A percentile compares a stretch with the other conserved stretches of the same genome.
Conservation (phyloP, 2,888 invertebrate species). For the Zygothrica quintamaculata region DNA sequence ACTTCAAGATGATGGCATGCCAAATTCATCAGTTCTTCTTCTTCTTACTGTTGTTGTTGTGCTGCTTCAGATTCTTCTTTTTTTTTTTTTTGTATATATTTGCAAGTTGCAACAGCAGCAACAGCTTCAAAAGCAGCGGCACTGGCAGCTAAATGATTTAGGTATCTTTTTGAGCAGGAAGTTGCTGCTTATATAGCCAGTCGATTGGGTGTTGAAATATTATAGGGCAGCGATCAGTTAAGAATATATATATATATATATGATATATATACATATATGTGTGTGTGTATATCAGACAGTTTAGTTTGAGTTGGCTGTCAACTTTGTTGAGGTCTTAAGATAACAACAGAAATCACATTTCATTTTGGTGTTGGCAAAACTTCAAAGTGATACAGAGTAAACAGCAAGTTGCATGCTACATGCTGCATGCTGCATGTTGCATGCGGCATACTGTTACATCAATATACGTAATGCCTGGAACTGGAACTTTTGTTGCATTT, state of each 20-base stretch:
- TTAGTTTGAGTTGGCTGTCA: too few relatives aligned
- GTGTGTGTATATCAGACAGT: too few relatives aligned
- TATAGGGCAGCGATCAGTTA: constrained; percentile 51
- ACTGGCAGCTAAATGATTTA: constrained; percentile 50
- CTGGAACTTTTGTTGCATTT: constrained; percentile 7
- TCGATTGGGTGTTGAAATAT: constrained; percentile 74
- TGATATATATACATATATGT: too few relatives aligned
- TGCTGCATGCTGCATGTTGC: constrained; percentile 30
- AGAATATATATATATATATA: too few relatives aligned
- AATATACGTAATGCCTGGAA: constrained; percentile 56
- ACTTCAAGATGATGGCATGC: constrained; percentile 46
- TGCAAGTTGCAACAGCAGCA: neutral
- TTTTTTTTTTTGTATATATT: constrained; percentile 8
- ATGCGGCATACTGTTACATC: constrained; percentile 63
- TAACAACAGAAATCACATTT: constrained; percentile 37
- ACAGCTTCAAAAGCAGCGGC: constrained; percentile 49
- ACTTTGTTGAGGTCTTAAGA: neutral
- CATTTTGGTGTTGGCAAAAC: constrained; percentile 54
- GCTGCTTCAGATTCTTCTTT: neutral
- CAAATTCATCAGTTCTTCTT: constrained; percentile 56
- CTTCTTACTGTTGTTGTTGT: constrained; percentile 32
- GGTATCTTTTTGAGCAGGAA: constrained; percentile 64
- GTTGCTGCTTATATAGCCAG: constrained; percentile 51
- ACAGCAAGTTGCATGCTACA: constrained; percentile 28
- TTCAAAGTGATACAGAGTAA: constrained; percentile 52